phyloP scores from a whole-genome alignment of 2,113 vertebrate species.

The Spea bombifrons region DNA sequence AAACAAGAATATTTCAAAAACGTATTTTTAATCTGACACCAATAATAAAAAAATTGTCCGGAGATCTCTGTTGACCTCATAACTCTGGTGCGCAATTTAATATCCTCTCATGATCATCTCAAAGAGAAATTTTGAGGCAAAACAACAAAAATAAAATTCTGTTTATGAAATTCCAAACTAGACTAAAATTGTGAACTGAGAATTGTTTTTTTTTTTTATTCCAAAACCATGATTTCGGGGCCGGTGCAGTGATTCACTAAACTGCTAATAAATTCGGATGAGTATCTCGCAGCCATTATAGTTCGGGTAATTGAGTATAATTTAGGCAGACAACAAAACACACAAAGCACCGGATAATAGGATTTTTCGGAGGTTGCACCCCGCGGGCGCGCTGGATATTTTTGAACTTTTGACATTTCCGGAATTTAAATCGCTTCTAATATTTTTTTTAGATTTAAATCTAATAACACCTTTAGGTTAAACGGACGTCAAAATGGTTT shows the following conservation, averaged over 20 bases:
- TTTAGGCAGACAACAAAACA: conserved; percentile 38
- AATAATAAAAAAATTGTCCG: too few species aligned
- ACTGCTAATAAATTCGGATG: conserved; percentile 36
- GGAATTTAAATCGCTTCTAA: conserved; percentile 13
- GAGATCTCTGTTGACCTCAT: too few species aligned
- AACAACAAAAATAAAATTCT: neutral
- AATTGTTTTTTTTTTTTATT: conserved; percentile 9
- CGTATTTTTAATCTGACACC: too few species aligned
- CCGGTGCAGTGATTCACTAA: conserved; percentile 28
- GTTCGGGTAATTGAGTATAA: conserved; percentile 43
- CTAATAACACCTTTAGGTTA: conserved; percentile 28
- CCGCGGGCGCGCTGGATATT: neutral
- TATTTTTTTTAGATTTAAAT: conserved; percentile 11
- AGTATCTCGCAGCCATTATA: conserved; percentile 42
- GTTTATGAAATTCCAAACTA: conserved; percentile 22
- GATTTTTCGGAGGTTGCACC: conserved; percentile 5
- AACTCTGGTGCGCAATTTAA: too few species aligned
- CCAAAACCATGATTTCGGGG: neutral
- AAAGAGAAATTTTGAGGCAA: too few species aligned
- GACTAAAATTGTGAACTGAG: conserved; percentile 7
- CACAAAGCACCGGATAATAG: conserved; percentile 27
- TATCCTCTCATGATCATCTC: too few species aligned
- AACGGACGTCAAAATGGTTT: conserved; percentile 9
- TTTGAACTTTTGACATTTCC: conserved; percentile 30
- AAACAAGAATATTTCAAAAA: too few species aligned